phyloP scores from a whole-genome alignment of 2,113 vertebrate species.

The Okapia johnstoni region DNA sequence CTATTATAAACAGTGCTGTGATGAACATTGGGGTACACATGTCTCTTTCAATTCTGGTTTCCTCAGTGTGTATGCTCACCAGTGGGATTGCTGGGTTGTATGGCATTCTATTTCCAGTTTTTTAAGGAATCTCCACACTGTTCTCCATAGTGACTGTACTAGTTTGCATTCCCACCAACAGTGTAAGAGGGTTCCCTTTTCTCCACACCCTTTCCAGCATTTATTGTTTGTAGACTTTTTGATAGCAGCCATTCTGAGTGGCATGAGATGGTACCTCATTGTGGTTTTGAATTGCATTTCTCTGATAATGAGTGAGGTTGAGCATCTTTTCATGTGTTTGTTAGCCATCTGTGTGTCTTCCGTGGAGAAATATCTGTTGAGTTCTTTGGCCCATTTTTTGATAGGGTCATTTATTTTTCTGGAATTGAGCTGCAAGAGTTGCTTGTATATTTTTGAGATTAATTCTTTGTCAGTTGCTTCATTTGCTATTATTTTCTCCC shows the following conservation, averaged over 20 bases:
- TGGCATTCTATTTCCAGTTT: background rate
- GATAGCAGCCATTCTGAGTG: background rate
- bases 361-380: too few species aligned
- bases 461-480: too few species aligned
- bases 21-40: fast-evolving
- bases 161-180: background rate
- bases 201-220: background rate
- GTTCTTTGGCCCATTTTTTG: too few species aligned
- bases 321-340: background rate
- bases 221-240: background rate
- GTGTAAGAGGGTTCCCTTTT: background rate
- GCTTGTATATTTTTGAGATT: too few species aligned
- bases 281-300: background rate
- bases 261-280: background rate
- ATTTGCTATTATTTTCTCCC: too few species aligned
- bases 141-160: background rate
- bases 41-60: background rate
- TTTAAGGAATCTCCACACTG: background rate
- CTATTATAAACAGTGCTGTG: background rate
- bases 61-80: background rate
- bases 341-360: background rate
- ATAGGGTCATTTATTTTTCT: too few species aligned
- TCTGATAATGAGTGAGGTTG: background rate
- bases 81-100: background rate
- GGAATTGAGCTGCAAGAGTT: too few species aligned